Evolutionary conservation across 2,113 vertebrate genomes (phyloP).

Genomic region (Lagenorhynchus albirostris): DNA sequence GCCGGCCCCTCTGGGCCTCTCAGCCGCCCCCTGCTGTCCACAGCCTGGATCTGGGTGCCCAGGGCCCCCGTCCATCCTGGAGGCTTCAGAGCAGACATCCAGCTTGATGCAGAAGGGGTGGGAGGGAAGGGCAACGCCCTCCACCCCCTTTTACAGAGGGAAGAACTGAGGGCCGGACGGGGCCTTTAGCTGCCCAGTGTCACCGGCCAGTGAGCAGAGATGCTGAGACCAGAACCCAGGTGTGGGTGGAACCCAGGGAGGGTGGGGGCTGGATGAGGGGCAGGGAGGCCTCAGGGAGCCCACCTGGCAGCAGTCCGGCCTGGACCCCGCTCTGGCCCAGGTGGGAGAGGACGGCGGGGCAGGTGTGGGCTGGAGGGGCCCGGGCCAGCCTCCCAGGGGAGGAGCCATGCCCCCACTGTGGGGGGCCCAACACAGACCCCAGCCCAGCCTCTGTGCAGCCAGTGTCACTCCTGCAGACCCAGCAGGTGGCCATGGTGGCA

Average conservation of each 20-base stretch:
- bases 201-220: neutral
- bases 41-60: neutral
- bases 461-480: neutral
- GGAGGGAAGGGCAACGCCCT: neutral
- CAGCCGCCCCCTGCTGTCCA: no score
- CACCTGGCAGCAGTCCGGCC: neutral
- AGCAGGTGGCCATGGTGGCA: neutral
- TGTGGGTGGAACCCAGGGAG: neutral
- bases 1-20: neutral
- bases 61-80: neutral
- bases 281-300: neutral
- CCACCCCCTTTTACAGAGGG: neutral
- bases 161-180: neutral
- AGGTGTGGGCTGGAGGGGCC: neutral
- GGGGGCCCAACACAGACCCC: neutral
- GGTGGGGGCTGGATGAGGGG: rapidly evolving
- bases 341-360: neutral
- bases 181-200: neutral
- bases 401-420: rapidly evolving
- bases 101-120: neutral
- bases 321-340: no score
- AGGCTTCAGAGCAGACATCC: neutral
- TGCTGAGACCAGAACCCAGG: neutral
- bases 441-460: neutral
- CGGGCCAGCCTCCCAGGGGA: neutral